Base-by-base conservation (phyloP, 2,888 invertebrate species). In the Zaprionus lineosus region DNA sequence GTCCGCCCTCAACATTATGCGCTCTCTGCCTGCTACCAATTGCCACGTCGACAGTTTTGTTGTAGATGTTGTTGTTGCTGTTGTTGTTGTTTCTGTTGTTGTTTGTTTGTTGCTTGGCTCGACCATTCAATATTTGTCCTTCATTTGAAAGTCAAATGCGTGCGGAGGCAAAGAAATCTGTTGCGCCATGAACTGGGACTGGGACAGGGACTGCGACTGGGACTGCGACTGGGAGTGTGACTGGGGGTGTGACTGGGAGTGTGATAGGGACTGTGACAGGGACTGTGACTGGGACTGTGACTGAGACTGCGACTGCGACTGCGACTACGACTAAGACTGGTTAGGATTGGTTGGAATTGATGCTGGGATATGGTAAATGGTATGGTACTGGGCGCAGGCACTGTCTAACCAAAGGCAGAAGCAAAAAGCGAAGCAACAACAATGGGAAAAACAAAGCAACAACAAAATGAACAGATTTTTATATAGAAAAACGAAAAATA, bases 111-210 rank as follows among this genome's bases (percentile, higher is more conserved):
- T 56, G 55, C 66, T 61, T 64, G 37, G 62, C 57, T 72, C 72
- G 61, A 50, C 72, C 77, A 60, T 73, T 67, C 70, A 84, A 84
- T 81, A 84, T 84, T 79, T 85, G 86, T 82, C 86, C 84, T 84
- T 84, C 84, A 84, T 74, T 82, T 85, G 82, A 85, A 84, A 84
- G 84, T 85, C 84, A 84, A 84, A 84, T 84, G 68, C 67, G 79
- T 84, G 68, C 74, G 79, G 83, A 71, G 68, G 81, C 71, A 56
- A 62, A 74, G 76, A 78, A 78, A 78, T 79, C 83, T 78, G 78
- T 82, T 82, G 83, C 78, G 76, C 76, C 60, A 74, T 36, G 48
- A 52, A 51, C 53, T 62, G 41, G 37, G 39, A 50, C 65, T 51
- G 56, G 26, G 31, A 47, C 50, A 57, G 52, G n/a, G 52, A 21